A percentile compares a stretch with the other conserved stretches of the same genome.
Conservation (phyloP, 2,797 vertebrate genomes). For the Esox masquinongy region DNA sequence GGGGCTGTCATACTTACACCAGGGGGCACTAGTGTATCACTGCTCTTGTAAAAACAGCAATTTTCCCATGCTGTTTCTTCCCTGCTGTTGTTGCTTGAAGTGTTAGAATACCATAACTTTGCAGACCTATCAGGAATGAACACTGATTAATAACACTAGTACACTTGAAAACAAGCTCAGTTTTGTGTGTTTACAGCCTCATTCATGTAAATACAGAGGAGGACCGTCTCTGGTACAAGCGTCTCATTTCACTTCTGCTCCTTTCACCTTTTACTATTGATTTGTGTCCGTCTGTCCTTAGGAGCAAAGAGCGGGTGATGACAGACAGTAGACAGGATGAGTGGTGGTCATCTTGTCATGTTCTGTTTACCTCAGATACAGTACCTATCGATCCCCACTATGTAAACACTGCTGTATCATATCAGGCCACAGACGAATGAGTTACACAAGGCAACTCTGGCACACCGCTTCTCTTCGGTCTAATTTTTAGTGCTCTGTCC, state of each 20-base stretch:
- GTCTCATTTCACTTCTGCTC: constrained; percentile 53
- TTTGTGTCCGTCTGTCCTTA: constrained; percentile 20
- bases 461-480: background rate
- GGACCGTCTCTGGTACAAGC: constrained; percentile 56
- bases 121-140: constrained; percentile 63
- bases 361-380: background rate
- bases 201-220: constrained; percentile 64
- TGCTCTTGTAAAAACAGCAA: background rate
- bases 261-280: constrained; percentile 38
- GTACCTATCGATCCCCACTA: background rate
- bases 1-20: constrained; percentile 25
- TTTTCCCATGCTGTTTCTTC: constrained; percentile 13
- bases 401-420: too few species aligned
- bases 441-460: background rate
- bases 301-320: background rate
- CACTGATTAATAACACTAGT: constrained; percentile 59
- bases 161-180: constrained; percentile 58
- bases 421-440: background rate
- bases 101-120: constrained; percentile 67
- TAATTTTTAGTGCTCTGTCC: background rate
- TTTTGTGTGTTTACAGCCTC: constrained; percentile 53
- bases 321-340: constrained; percentile 19
- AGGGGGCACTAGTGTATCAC: constrained; percentile 71
- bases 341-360: background rate
- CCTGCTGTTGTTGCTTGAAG: constrained; percentile 51